Evolutionary conservation across 2,113 vertebrate species (phyloP), one percentile per base, ranked within the genome.

Genomic region (Alligator mississippiensis): DNA sequence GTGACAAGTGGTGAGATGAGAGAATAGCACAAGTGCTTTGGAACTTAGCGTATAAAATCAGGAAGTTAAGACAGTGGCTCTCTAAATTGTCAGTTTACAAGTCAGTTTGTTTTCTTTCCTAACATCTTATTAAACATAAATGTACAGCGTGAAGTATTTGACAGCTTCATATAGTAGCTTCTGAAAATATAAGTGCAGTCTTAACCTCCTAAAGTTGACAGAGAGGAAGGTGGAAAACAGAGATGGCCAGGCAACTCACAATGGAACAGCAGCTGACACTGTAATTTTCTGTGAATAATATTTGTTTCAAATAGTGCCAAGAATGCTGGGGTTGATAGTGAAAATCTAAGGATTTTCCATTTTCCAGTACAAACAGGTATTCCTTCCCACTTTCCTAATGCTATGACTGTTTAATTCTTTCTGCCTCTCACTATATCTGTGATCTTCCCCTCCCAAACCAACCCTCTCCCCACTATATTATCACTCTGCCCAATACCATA

Each of bases 241-340:
- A 80, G 89, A 58, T 55, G 76, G 93, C 75, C 92, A 80, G 47
- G 38, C 79, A 1, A 57, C 18, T 84, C 70, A 93, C 94, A 95
- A 70, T 84, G 34, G 85, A 75, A 64, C 61, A 88, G 87, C 47
- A 70, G 86, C 85, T 82, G 72, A 80, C 61, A 58, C 57, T 88
- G 77, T 90, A 47, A 93, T 89, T 91, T 77, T n/a, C 80, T 47
- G 47, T 47, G 47, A 54, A 61, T 77, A 92, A 80, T 75, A 64
- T 90, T 88, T 93, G 85, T 83, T 88, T 76, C 64, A 77, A 64
- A 88, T 27, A 27, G 80, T 88, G 92, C 70, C 90, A 80, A 92
- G 61, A 90, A 81, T 1, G 1, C 17, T 34, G 64, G 77, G 92
- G 94, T 74, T 85, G 63, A 84, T 83, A 83, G 21, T 88, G 75